Conservation (phyloP, 2,797 vertebrate genomes). For the Onychomys arenicola region DNA sequence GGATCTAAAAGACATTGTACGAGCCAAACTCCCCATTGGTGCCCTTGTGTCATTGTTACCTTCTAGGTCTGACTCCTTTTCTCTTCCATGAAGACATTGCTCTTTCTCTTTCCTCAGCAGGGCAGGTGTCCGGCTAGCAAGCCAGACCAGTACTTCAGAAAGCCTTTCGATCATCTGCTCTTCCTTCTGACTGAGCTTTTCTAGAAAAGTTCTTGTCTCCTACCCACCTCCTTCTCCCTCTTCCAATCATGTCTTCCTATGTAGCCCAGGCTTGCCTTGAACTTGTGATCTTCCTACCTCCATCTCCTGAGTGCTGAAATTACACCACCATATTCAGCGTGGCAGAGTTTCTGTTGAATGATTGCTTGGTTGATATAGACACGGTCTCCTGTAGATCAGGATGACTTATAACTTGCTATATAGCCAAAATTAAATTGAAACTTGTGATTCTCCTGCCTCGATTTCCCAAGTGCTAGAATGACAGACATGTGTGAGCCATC, state of each 20-base stretch:
- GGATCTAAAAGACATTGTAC: conserved; percentile 22
- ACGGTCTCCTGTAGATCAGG: background rate
- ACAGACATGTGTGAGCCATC: background rate
- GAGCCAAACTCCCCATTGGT: conserved; percentile 2
- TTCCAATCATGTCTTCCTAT: background rate
- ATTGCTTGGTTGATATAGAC: background rate
- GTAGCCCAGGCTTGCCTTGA: background rate
- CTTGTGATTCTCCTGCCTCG: background rate
- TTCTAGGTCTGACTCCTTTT: background rate
- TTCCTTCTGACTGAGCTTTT: conserved; percentile 46
- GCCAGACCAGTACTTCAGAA: conserved; percentile 58
- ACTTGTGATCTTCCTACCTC: background rate
- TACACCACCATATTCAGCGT: background rate
- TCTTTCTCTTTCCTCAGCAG: conserved; percentile 21
- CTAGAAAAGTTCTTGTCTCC: background rate
- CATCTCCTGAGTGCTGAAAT: background rate
- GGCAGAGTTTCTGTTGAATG: background rate
- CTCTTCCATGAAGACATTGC: background rate
- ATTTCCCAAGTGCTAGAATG: background rate
- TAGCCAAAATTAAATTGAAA: background rate
- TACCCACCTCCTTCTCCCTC: background rate
- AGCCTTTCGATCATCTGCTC: conserved; percentile 61
- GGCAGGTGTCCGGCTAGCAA: background rate
- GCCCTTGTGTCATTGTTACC: background rate
- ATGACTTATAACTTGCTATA: background rate